Evolutionary conservation across 1,140 invertebrate genomes (phyloP).

Genomic region (Philaenus spumarius): DNA sequence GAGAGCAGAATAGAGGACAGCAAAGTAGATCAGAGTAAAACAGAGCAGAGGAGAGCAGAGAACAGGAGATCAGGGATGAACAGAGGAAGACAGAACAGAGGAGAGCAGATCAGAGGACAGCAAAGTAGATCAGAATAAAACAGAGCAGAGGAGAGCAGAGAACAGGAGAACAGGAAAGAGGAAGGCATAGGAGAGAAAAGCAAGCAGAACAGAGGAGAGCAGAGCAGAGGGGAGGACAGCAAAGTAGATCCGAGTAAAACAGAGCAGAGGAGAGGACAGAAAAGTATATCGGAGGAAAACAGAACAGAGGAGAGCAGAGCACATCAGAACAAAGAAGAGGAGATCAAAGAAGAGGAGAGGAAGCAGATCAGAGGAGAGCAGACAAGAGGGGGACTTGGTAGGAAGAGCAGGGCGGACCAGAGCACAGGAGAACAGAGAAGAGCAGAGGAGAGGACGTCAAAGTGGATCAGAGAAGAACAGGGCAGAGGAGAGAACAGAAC

Average conservation of each 20-base stretch:
- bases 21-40: too few species aligned
- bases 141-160: neutral
- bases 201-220: neutral
- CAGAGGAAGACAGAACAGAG: neutral
- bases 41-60: neutral
- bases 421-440: too few species aligned
- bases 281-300: neutral
- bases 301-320: neutral
- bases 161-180: neutral
- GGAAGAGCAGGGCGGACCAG: too few species aligned
- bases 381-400: too few species aligned
- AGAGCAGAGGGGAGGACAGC: neutral
- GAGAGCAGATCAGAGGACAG: neutral
- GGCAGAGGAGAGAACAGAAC: too few species aligned
- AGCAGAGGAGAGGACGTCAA: too few species aligned
- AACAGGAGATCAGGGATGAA: neutral
- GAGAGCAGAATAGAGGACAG: neutral
- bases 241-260: too few species aligned
- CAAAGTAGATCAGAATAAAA: neutral
- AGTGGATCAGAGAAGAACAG: too few species aligned
- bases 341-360: neutral
- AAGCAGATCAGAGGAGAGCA: neutral
- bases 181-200: neutral
- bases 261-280: too few species aligned
- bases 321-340: neutral